Evolutionary conservation across 2,797 vertebrate species (phyloP).

Genomic region (Anguilla marmorata): DNA sequence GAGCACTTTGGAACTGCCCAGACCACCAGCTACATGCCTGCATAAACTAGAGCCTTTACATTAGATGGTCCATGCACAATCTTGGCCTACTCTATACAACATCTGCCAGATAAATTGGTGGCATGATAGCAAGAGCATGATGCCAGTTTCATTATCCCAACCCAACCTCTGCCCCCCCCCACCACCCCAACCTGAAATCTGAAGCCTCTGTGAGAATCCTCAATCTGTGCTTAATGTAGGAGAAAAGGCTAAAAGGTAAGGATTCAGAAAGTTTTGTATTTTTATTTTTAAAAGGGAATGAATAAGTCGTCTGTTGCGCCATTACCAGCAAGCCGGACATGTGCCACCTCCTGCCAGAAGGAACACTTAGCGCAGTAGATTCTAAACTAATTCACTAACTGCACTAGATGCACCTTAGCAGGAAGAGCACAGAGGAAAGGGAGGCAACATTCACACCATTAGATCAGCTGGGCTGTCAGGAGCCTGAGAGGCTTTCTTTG

Average conservation of each 20-base stretch:
- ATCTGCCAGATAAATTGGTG: not conserved
- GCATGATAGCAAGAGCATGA: not conserved
- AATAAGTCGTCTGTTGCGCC: not conserved
- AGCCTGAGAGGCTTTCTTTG: not conserved
- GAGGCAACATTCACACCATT: not conserved
- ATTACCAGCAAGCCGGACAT: not conserved
- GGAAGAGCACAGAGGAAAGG: constrained; percentile 62
- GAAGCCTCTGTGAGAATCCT: not conserved
- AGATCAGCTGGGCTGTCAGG: not conserved
- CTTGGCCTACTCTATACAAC: not conserved
- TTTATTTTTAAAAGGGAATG: not conserved
- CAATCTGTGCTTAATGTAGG: not conserved
- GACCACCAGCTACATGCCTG: constrained; percentile 49
- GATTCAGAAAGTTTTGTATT: not conserved
- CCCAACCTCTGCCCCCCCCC: not conserved
- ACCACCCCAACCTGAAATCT: not conserved
- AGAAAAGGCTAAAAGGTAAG: not conserved
- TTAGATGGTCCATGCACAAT: not conserved
- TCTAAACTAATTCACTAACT: constrained; percentile 89
- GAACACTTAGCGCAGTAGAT: constrained; percentile 99
- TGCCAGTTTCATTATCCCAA: not conserved
- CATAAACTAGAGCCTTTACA: not conserved
- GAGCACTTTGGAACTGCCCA: constrained; percentile 95
- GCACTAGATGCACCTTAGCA: constrained; percentile 99
- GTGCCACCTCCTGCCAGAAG: constrained; percentile 87